Evolutionary conservation across 2,888 invertebrate species (phyloP), one percentile per base, ranked within the genome.

Genomic region (Dasysyrphus tricinctus): DNA sequence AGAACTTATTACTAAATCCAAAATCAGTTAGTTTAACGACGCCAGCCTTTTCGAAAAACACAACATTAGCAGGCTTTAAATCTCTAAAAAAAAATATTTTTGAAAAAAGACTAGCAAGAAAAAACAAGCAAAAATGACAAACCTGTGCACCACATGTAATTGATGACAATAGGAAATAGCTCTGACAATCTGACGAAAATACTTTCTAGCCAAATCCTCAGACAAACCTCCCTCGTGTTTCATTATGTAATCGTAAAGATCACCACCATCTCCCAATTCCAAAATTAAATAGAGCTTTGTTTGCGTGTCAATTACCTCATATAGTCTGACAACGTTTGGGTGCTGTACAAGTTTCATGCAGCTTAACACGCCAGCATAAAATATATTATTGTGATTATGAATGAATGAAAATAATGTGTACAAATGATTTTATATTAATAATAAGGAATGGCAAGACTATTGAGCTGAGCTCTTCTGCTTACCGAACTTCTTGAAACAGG

Each of bases 331-430:
- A 51, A 99, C 99, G 94, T 99, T 98, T 42, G 99, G 99, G 94
- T 99, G 99, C 92, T 99, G 99, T 61, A 99, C 99, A 90, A 99
- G 93, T 93, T 99, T 99, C 99, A 99, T 99, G 93, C 99, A 99
- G 88, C 98, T 95, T 51, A 82, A 59, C 54, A 73, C 34, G 54
- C n/a, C 37, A n/a, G 72, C 11, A 77, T 29, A 65, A 74, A 47
- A 79, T 42, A 29, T 24, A 44, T 34, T 57, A 54, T 54, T 29
- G 72, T 65, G 32, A 32, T 32, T 24, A 24, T 24, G 29, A 56
- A 42, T 14, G 37, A 63, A 75, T 73, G 24, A 24, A 24, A 24
- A 24, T 16, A 24, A 37, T 74, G 44, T 44, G 7, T 77, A 63
- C 3, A 24, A 73, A 29, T 59, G 5, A 3, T 12, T 59, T 19